Evolutionary conservation across 2,888 invertebrate genomes (phyloP).

Genomic region (Drosophila mulleri): DNA sequence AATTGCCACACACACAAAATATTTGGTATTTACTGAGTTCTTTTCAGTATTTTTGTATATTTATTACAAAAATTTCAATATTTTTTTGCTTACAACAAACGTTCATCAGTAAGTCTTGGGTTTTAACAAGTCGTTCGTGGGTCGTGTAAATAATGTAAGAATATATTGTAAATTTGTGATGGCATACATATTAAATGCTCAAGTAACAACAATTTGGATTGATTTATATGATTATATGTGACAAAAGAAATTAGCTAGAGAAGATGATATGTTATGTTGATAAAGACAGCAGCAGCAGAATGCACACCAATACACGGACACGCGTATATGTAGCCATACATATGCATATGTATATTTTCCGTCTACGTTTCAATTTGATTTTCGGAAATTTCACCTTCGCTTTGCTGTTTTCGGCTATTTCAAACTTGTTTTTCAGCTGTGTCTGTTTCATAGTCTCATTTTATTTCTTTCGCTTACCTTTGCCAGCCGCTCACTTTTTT

Average conservation of each 20-base stretch:
- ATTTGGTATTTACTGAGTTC: slow-evolving; percentile 3
- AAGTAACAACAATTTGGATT: slow-evolving; percentile 28
- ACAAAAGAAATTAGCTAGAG: slow-evolving; percentile 10
- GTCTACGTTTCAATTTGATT: slow-evolving; percentile 80
- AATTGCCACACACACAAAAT: neutral
- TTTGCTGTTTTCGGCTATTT: slow-evolving; percentile 80
- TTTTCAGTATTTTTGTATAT: slow-evolving; percentile 40
- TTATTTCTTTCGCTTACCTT: slow-evolving; percentile 56
- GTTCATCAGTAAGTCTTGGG: slow-evolving; percentile 22
- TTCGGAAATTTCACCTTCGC: slow-evolving; percentile 78
- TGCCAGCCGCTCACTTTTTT: slow-evolving; percentile 77
- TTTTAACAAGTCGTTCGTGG: slow-evolving; percentile 69
- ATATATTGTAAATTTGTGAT: slow-evolving; percentile 28
- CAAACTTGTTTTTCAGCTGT: slow-evolving; percentile 78
- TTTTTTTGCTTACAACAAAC: slow-evolving; percentile 26
- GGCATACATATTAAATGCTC: slow-evolving; percentile 8
- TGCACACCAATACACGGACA: slow-evolving; percentile 42
- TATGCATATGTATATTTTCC: slow-evolving; percentile 74
- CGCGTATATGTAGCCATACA: slow-evolving; percentile 52
- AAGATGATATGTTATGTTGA: slow-evolving; percentile 9
- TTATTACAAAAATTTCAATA: slow-evolving; percentile 6
- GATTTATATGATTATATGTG: slow-evolving; percentile 7
- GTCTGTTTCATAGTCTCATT: slow-evolving; percentile 71
- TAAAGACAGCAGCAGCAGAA: slow-evolving; percentile 47
- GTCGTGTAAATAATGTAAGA: slow-evolving; percentile 67